phyloP scores from a whole-genome alignment of 2,113 vertebrate genomes.

The Nymphicus hollandicus region DNA sequence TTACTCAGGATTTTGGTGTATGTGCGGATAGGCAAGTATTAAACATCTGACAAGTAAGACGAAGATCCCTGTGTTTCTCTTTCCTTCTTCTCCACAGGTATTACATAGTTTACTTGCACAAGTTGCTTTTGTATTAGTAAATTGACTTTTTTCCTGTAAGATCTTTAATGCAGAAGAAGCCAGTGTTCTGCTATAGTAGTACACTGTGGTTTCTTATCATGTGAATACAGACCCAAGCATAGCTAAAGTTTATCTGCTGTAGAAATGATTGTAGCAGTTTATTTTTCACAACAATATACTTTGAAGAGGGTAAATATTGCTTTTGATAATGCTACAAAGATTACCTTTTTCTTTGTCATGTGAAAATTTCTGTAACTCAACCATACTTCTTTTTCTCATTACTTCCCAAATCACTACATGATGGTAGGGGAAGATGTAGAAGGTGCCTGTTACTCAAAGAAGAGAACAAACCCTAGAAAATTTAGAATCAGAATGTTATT shows the following conservation, averaged over 20 bases:
- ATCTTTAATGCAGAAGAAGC: background rate
- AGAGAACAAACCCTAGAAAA: background rate
- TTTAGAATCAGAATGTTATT: background rate
- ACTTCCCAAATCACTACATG: background rate
- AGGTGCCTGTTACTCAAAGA: background rate
- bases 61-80: background rate
- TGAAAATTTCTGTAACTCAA: background rate
- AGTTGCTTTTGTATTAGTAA: background rate
- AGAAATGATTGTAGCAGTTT: background rate
- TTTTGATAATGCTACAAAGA: background rate
- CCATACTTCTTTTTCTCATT: accelerated
- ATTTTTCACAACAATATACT: background rate
- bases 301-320: background rate
- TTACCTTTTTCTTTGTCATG: background rate
- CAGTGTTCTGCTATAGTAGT: background rate
- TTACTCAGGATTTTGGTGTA: background rate
- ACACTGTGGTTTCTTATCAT: background rate
- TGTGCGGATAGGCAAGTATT: background rate
- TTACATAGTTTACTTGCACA: background rate
- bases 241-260: background rate
- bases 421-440: background rate
- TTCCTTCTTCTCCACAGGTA: background rate
- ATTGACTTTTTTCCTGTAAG: background rate
- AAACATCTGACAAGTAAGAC: background rate
- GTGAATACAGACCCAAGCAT: background rate